Percentiles rank a stretch among this genome's conserved stretches.
Evolutionary conservation across 64 coral and sea anemone species (phyloP).

Genomic region (Actinia tenebrosa): DNA sequence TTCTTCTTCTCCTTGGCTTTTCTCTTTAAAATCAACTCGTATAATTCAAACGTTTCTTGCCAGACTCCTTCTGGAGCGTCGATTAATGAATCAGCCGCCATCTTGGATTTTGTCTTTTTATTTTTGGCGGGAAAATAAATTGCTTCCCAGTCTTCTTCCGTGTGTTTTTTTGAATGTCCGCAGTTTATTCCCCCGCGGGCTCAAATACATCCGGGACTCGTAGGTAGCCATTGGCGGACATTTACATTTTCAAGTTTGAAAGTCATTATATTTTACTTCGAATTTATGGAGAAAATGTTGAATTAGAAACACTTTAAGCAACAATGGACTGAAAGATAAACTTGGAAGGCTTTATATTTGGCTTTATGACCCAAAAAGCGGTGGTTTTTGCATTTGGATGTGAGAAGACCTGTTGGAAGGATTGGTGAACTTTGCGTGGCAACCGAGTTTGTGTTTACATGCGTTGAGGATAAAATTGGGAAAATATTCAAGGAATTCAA

Average conservation of each 20-base stretch:
- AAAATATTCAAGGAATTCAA: constrained; percentile 10
- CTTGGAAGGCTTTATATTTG: background rate
- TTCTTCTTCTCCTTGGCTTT: constrained; percentile 71
- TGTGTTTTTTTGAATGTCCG: background rate
- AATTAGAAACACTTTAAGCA: constrained; percentile 1
- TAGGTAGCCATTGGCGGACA: background rate
- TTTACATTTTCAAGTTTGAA: constrained; percentile 32
- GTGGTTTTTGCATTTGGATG: background rate
- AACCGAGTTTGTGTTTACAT: constrained; percentile 66
- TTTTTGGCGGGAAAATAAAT: constrained; percentile 1
- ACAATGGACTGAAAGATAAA: constrained; percentile 40
- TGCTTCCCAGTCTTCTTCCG: background rate
- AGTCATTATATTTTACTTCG: constrained; percentile 21
- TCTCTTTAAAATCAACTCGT: constrained; percentile 51
- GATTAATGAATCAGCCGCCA: background rate
- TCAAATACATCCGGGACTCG: background rate
- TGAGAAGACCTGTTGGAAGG: constrained; percentile 17
- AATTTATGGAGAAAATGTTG: constrained; percentile 1
- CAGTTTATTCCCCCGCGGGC: background rate
- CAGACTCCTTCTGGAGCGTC: constrained; percentile 28
- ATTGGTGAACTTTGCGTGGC: constrained; percentile 53
- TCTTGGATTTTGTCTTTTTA: background rate
- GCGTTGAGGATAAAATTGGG: constrained; percentile 1
- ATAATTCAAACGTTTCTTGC: constrained; percentile 51
- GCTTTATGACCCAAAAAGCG: background rate